Evolutionary conservation across 2,888 invertebrate genomes (phyloP), one percentile per base, ranked within the genome.

Genomic region (Portevinia maculata): DNA sequence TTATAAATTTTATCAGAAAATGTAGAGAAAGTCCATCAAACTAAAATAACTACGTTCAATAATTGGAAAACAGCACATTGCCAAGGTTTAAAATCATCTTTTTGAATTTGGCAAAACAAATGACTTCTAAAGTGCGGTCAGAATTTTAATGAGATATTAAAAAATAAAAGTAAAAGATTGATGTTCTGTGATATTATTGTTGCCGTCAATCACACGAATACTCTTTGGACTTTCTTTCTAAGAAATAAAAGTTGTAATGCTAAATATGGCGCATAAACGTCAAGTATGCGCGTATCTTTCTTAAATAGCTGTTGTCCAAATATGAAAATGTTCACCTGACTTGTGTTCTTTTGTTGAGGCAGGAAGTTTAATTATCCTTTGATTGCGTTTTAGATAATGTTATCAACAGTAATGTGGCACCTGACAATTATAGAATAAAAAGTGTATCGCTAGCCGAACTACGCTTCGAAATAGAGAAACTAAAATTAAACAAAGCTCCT

Each of bases 321-420:
- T 44, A 9, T 11, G 11, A 34, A 8, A 44, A 34, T 30, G 34
- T 34, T 46, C 46, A 21, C 46, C 46, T 46, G 53, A 24, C 34
- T 67, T 32, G 34, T 55, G 3, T 32, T 67, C 67, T 34, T 65
- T 44, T 24, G 67, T 11, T 46, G 55, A 37, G 24, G 34, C 44
- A 67, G 67, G 55, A 55, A 67, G 55, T 21, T 37, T 1, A 19
- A 19, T 44, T 19, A 1, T 15, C 1, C 15, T 39, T 15, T 39
- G 15, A 39, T 15, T 24, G 24, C 24, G 5, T 24, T 24, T 24
- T 24, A n/a, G n/a, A n/a, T n/a, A n/a, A n/a, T n/a, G n/a, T n/a
- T n/a, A 24, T 24, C 5, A 5, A 5, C 24, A 24, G 24, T 24
- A 24, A 24, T 24, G 24, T 24, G 2, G 24, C n/a, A n/a, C n/a